These are phyloP conservation scores for Chaenodraco wilsoni DNA, from an alignment of 2,797 vertebrate species.

Conservation along the genomic window DNA sequence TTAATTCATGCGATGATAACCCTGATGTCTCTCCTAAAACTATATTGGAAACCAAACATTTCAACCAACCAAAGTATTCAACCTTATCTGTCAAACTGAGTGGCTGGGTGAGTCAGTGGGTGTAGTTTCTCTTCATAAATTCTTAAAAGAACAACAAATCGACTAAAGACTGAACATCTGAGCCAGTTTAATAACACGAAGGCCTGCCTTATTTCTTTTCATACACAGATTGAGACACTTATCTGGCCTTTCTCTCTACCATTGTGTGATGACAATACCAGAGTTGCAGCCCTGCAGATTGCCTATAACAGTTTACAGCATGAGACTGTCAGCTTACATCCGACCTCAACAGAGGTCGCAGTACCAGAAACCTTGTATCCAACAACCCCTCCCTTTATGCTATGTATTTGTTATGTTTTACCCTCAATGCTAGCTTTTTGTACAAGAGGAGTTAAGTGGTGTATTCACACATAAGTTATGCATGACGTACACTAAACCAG, in stretches of 20 bases:
- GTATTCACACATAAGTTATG: conserved; percentile 62
- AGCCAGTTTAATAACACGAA: not conserved
- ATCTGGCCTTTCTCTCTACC: conserved; percentile 11
- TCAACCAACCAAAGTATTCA: not conserved
- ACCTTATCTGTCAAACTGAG: not conserved
- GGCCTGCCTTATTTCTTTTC: not conserved
- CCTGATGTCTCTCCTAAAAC: not conserved
- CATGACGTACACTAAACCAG: conserved; percentile 38
- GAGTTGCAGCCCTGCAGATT: conserved; percentile 40
- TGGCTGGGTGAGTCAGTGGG: not conserved
- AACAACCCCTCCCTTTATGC: conserved; percentile 4
- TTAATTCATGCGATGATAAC: not conserved
- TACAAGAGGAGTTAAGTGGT: conserved; percentile 62
- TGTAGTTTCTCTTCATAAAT: not conserved
- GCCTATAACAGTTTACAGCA: conserved; percentile 59
- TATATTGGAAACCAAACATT: not conserved
- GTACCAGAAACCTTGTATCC: conserved; percentile 10
- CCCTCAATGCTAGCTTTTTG: conserved; percentile 36
- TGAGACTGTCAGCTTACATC: conserved; percentile 17
- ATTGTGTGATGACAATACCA: conserved; percentile 17
- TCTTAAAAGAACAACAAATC: not conserved
- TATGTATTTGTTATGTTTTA: conserved; percentile 35
- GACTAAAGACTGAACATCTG: not conserved
- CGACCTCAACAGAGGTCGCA: conserved; percentile 23
- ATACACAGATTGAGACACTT: conserved; percentile 8